Percentiles rank a stretch among this genome's conserved stretches.
phyloP scores from a whole-genome alignment of 2,888 invertebrate genomes.

The Boloria euphrosyne region DNA sequence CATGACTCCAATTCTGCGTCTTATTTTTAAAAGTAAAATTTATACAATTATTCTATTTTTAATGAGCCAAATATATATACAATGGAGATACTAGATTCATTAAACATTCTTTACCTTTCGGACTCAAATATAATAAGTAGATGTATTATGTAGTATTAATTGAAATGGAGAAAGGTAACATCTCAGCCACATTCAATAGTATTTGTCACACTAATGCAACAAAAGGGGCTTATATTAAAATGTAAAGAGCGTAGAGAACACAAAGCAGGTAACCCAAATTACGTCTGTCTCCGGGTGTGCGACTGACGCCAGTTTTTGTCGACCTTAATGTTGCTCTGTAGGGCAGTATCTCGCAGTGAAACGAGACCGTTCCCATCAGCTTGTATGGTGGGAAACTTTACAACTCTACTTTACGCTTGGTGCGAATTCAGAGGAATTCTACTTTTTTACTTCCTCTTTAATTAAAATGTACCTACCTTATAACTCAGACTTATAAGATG shows the following conservation, averaged over 20 bases:
- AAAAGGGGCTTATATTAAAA: constrained; percentile 34
- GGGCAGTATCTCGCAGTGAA: constrained; percentile 62
- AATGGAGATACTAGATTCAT: too few species aligned
- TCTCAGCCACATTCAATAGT: constrained; percentile 5
- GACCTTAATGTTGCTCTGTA: constrained; percentile 67
- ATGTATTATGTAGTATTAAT: neutral
- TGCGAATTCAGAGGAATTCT: constrained; percentile 20
- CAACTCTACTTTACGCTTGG: constrained; percentile 37
- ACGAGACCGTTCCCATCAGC: constrained; percentile 65
- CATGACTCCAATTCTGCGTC: constrained; percentile 76
- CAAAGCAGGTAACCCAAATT: constrained; percentile 61
- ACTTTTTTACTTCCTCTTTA: constrained; percentile 21
- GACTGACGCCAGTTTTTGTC: constrained; percentile 63
- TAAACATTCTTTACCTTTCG: neutral
- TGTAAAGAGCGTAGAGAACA: constrained; percentile 38
- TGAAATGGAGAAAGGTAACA: constrained; percentile 7
- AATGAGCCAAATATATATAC: too few species aligned
- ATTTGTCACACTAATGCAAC: constrained; percentile 15
- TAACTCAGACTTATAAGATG: constrained; percentile 1
- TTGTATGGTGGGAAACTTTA: constrained; percentile 66
- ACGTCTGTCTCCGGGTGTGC: constrained; percentile 60
- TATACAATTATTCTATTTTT: too few species aligned
- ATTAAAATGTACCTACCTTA: neutral
- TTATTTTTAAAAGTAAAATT: constrained; percentile 38
- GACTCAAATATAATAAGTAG: neutral